Base-by-base conservation (phyloP, 64 coral and sea anemone genomes). In the Astreopora myriophthalma region DNA sequence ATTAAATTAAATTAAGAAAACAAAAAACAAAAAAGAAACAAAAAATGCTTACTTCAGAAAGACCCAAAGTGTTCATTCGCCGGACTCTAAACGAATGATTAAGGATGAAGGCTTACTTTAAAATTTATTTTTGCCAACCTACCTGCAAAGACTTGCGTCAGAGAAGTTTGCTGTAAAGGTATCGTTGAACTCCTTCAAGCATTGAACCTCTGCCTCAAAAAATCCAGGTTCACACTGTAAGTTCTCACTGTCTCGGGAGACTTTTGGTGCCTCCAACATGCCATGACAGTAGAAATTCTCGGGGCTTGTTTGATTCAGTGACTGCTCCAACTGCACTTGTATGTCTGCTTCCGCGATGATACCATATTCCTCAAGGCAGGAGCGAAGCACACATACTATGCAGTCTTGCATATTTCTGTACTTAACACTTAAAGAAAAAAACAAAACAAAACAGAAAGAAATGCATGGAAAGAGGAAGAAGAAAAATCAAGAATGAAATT, bases 251-350 rank as follows among this genome's bases (percentile, higher is more conserved):
- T 63, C 0, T 24, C 55, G 38, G 22, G 79, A 83, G 22, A 13
- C 57, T 64, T 83, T 83, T 65, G 79, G 79, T 40, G 79, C 79
- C 31, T 83, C 79, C 65, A 83, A 65, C 79, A 83, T 65, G 55
- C 79, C 79, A 0, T 16, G 34, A n/a, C 79, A 83, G 31, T 83
- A 83, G 20, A 83, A 83, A 24, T 83, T 22, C 29, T 83, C 79
- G 1, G 79, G 79, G 8, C n/a, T 60, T 61, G 79, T 83, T 19
- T 63, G 79, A n/a, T 83, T 83, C 33, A 83, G 11, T 24, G 79
- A 83, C 16, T 83, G 31, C 22, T 83, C 79, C 1, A 63, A 9
- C 38, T 83, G 79, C 25, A 83, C 6, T 39, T 83, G 52, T 25
- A 83, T 83, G 10, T 83, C 57, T 0, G 55, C 31, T 3, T 83